A percentile compares a stretch with the other conserved stretches of the same genome.
phyloP scores from a whole-genome alignment of 2,113 vertebrate genomes.

The Lota lota region DNA sequence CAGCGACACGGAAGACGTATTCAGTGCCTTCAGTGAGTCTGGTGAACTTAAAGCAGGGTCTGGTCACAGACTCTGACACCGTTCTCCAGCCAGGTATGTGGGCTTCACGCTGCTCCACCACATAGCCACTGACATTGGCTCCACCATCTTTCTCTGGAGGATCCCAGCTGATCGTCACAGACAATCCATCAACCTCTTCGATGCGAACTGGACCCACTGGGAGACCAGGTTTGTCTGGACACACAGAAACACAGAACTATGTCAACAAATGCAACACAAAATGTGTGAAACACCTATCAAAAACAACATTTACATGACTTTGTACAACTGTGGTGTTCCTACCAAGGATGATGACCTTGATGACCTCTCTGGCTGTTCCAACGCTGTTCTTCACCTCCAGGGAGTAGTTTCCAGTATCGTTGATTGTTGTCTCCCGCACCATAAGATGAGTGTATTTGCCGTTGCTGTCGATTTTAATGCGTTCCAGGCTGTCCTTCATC shows the following conservation, averaged over 20 bases:
- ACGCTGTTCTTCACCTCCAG: constrained; percentile 89
- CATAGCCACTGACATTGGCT: constrained; percentile 90
- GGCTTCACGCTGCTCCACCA: constrained; percentile 94
- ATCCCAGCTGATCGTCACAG: constrained; percentile 89
- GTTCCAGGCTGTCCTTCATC: constrained; percentile 90
- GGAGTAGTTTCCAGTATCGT: constrained; percentile 88
- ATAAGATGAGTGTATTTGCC: constrained; percentile 82
- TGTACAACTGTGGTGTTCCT: constrained; percentile 50
- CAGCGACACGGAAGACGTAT: constrained; percentile 96
- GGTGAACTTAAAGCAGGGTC: constrained; percentile 89
- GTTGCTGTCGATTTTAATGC: constrained; percentile 85
- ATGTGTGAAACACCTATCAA: not conserved
- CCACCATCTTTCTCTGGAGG: constrained; percentile 91
- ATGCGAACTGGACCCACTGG: constrained; percentile 87
- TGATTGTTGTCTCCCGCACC: constrained; percentile 92
- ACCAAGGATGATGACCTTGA: constrained; percentile 97
- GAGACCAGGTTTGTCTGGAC: constrained; percentile 89
- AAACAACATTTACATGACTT: too few relatives aligned
- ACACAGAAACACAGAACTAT: not conserved
- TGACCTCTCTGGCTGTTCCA: constrained; percentile 81
- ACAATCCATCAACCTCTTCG: constrained; percentile 87
- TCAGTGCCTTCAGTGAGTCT: constrained; percentile 89
- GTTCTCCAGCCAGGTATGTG: constrained; percentile 93
- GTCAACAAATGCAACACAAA: too few relatives aligned
- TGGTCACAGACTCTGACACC: constrained; percentile 94